These are phyloP conservation scores for Athene noctua DNA, from an alignment of 2,113 vertebrate species.

Conservation along the genomic window DNA sequence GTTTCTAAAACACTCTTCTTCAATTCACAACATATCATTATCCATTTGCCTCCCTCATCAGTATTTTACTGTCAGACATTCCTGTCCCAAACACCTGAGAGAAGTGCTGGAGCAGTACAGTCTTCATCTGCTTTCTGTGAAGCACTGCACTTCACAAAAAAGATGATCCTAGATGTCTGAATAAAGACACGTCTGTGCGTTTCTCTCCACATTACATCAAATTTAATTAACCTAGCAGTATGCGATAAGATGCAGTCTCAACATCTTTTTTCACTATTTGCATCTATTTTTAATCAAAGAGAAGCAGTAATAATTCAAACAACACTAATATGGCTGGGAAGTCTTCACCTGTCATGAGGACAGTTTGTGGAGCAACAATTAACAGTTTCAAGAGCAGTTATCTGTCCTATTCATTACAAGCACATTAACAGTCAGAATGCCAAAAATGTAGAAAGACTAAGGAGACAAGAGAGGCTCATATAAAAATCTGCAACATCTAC, in stretches of 20 bases:
- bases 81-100: not conserved
- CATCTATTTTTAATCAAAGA: not conserved
- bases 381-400: not conserved
- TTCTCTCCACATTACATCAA: not conserved
- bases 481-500: not conserved
- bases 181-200: fast-evolving
- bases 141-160: not conserved
- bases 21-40: not conserved
- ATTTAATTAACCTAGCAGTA: not conserved
- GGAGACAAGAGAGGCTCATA: not conserved
- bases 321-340: not conserved
- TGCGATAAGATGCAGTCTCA: fast-evolving
- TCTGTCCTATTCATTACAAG: not conserved
- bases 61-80: not conserved
- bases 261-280: not conserved
- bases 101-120: not conserved
- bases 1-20: not conserved
- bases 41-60: not conserved
- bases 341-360: not conserved
- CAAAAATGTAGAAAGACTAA: not conserved
- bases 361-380: not conserved
- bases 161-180: not conserved
- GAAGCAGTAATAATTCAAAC: not conserved
- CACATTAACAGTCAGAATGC: not conserved
- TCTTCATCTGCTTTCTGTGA: not conserved